These are phyloP conservation scores for Coreoperca whiteheadi DNA, from an alignment of 2,113 vertebrate species.

Conservation along the genomic window DNA sequence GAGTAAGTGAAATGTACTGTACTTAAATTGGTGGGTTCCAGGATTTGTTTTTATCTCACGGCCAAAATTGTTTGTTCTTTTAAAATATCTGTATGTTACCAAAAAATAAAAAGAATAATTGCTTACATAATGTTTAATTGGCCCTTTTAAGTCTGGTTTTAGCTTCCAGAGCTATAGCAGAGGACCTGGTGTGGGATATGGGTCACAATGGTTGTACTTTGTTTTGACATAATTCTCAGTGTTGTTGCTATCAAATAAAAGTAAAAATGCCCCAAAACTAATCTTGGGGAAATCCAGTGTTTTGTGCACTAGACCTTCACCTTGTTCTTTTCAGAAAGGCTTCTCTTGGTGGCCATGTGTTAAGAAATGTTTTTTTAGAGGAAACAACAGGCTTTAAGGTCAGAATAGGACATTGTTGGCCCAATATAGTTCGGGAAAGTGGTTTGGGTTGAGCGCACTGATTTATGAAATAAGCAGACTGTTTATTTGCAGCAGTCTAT, in stretches of 20 bases:
- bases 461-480: not conserved
- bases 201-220: not conserved
- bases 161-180: not conserved
- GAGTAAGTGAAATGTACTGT: slow-evolving; percentile 46
- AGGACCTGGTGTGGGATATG: not conserved
- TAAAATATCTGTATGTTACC: slow-evolving; percentile 32
- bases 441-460: not conserved
- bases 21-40: slow-evolving; percentile 26
- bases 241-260: not conserved
- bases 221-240: not conserved
- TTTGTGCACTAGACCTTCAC: not conserved
- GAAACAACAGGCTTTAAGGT: not conserved
- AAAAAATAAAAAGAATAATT: not conserved
- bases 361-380: not conserved
- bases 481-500: too few relatives aligned
- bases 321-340: not conserved
- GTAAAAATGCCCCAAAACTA: not conserved
- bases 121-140: not conserved
- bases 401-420: not conserved
- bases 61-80: not conserved
- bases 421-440: not conserved
- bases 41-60: slow-evolving; percentile 35
- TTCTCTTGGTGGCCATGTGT: too few relatives aligned
- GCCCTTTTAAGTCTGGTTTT: not conserved
- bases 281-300: not conserved